Base-by-base conservation (phyloP, 37 sponge, comb jelly and placozoan genomes). In the Cliona cf. orientalis region DNA sequence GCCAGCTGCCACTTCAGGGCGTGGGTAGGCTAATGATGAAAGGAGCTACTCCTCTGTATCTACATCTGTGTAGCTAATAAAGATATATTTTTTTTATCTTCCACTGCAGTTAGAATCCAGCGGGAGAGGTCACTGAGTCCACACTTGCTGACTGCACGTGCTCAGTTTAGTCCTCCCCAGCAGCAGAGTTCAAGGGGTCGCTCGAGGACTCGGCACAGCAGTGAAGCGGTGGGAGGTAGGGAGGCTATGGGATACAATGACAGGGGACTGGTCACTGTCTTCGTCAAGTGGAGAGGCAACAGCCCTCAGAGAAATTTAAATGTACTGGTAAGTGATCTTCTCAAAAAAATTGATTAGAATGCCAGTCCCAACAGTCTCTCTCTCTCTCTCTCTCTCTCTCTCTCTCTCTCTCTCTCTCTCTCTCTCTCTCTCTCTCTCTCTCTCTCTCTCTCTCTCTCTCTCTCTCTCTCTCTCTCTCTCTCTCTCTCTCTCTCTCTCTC, bases 201-300 rank as follows among this genome's bases (percentile, higher is more conserved):
- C 46, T 49, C 14, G 55, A 11, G 3, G 14, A 7, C 72, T 43
- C 28, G 5, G 7, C 3, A 3, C 46, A 71, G 9, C 23, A 37
- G 41, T 32, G 26, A 61, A 17, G 14, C 17, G 14, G 17, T 49
- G 55, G 11, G 55, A 49, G 55, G 17, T 61, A 61, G 23, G 36
- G 11, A 41, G 40, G 12, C 7, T 17, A 12, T 74, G 9, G 74
- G 42, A 0, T 78, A 78, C 46, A 78, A 78, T 44, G 46, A 21
- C 34, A 62, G 46, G 19, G 79, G 79, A 22, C 14, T 79, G 79
- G 79, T 79, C n/a, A 79, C 68, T 1, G 38, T 66, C 32, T 63
- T 26, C 44, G 25, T 79, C 23, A 66, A 5, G 0, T 79, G 49
- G 66, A 11, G 21, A 2, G 22, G 38, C 21, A 49, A 49, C 14